Conservation (phyloP, 2,797 vertebrate genomes). For the Sarcophilus harrisii region DNA sequence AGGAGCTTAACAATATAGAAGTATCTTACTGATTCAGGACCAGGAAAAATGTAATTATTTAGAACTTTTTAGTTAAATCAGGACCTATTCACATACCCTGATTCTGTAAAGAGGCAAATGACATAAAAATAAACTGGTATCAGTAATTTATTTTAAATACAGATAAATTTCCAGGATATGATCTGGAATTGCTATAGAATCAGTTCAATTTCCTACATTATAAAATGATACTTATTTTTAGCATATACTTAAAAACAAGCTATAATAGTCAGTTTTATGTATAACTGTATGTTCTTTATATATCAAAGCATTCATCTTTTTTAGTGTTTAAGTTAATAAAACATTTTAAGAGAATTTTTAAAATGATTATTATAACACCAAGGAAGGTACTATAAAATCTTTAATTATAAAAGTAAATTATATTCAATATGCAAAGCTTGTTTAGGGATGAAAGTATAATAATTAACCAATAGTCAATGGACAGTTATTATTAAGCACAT, state of each 20-base stretch:
- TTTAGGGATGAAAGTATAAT: background rate
- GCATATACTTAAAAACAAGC: background rate
- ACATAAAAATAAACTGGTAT: background rate
- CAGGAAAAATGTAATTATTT: background rate
- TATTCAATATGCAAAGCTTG: background rate
- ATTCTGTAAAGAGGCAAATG: background rate
- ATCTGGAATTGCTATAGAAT: background rate
- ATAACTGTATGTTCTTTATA: background rate
- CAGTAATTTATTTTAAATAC: background rate
- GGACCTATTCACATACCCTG: background rate
- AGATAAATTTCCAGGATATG: background rate
- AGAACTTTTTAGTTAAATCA: background rate
- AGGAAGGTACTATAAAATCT: background rate
- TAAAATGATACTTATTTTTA: background rate
- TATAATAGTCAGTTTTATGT: background rate
- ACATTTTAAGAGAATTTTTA: background rate
- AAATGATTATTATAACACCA: background rate
- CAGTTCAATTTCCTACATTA: background rate
- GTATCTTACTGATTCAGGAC: background rate
- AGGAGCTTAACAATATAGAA: background rate
- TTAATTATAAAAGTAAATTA: background rate
- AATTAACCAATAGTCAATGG: background rate
- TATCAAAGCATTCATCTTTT: background rate
- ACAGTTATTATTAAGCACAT: background rate
- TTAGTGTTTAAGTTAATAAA: background rate